Evolutionary conservation across 2,888 invertebrate genomes (phyloP), one percentile per base, ranked within the genome.

Genomic region (Cheilosia variabilis): DNA sequence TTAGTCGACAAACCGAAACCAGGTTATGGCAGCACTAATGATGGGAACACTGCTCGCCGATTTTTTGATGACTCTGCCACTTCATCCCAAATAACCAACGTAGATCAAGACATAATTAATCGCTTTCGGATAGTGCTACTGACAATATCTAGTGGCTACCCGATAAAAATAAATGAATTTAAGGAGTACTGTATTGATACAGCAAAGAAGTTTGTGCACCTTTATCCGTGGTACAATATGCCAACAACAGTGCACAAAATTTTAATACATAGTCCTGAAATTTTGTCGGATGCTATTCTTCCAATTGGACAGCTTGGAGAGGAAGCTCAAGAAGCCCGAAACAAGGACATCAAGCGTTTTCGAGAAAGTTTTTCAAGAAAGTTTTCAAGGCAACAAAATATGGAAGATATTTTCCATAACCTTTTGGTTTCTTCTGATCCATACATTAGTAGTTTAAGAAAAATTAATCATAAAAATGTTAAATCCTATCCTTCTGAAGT

Each of bases 381-480:
- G 9, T 53, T 53, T 24, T 53, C 53, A 7, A 53, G 53, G 53
- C 41, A 41, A 41, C 15, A 41, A 2, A 41, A 41, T 50, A 7
- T 50, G 50, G 31, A 55, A 9, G 31, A 34, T 55, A 3, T 19
- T 6, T 57, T 55, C 17, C 55, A 55, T 34, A 31, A 19, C 4
- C 58, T 41, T 10, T 58, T 13, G 13, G 58, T 58, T 19, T 22
- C 58, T 41, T 41, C 37, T 19, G 37, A 58, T 15, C 37, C 58
- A 41, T 58, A 22, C 22, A 58, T 58, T 2, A 58, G 22, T 22
- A 41, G 58, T 58, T 15, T 58, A 19, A 58, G 37, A 41, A 58
- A 58, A 19, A 19, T 58, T 55, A 2, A 31, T 31, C 27, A 5
- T 24, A 24, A 24, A 24, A 24, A 24, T 4, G 24, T 24, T 24